A percentile compares a stretch with the other conserved stretches of the same genome.
Evolutionary conservation across 2,888 invertebrate species (phyloP).

Genomic region (Dynastes maya): DNA sequence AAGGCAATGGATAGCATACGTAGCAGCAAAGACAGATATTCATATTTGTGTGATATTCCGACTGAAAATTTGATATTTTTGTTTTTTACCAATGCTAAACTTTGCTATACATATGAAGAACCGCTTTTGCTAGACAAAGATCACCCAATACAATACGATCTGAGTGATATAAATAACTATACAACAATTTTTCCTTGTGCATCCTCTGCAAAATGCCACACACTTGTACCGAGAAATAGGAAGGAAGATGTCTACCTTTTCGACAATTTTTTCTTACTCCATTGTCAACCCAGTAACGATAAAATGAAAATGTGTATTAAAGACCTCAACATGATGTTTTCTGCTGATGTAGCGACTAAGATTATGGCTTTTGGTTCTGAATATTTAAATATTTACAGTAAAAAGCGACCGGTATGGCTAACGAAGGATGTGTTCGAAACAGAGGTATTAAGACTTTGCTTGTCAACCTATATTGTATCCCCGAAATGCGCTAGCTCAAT

Average conservation of each 20-base stretch:
- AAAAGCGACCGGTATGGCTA: not conserved
- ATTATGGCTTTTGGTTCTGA: not conserved
- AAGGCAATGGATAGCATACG: not conserved
- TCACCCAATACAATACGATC: not conserved
- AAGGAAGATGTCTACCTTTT: slow-evolving; percentile 1
- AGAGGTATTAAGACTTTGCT: slow-evolving; percentile 16
- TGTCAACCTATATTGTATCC: slow-evolving; percentile 15
- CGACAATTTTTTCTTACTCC: slow-evolving; percentile 12
- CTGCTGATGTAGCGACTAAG: not conserved
- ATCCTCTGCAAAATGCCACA: not conserved
- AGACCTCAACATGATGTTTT: slow-evolving; percentile 8
- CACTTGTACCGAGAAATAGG: not conserved
- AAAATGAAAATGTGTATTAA: not conserved
- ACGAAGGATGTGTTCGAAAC: slow-evolving; percentile 24
- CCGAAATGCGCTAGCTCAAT: not conserved
- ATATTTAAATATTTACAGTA: not conserved
- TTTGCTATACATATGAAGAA: not conserved
- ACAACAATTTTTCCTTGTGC: slow-evolving; percentile 9
- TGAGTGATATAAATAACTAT: not conserved
- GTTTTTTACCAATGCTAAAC: slow-evolving; percentile 5
- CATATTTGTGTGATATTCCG: not conserved
- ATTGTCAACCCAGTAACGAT: slow-evolving; percentile 1
- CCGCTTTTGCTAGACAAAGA: not conserved
- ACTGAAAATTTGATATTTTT: slow-evolving; percentile 20
- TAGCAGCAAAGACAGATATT: not conserved